Base-by-base conservation (phyloP, 2,113 vertebrate genomes). In the Calidris pygmaea region DNA sequence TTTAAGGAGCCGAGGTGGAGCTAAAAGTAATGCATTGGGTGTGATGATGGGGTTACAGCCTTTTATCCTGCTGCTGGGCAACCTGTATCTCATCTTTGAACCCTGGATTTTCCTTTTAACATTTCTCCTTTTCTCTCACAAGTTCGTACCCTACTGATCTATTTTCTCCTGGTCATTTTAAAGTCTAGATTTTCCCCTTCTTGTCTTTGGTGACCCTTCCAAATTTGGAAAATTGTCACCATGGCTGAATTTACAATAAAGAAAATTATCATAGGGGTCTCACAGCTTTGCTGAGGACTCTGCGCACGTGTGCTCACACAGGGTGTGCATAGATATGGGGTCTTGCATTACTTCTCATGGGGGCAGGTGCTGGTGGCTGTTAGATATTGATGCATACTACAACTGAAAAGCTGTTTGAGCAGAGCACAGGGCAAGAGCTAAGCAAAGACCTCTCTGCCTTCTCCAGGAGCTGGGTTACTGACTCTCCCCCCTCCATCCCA, bases 251-350 rank as follows among this genome's bases (percentile, higher is more conserved):
- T 77, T 45, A 14, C 24, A 20, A 21, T 12, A 17, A 70, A 34
- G 45, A 26, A 48, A 80, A 58, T 43, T 0, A 32, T 29, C 41
- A 45, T 1, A 7, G 50, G 24, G 53, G 17, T 58, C 34, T 58
- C 23, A 9, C 8, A 29, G 59, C n/a, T 84, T 60, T 53, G 29
- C 53, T 53, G 16, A 76, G 66, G 43, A 14, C 23, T 6, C 10
- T 6, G 35, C 9, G 12, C 12, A 6, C 41, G 3, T 2, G 19
- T 45, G 21, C 29, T 60, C 22, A 22, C 4, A 5, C 1, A 16
- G 29, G 47, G 16, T 13, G 53, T 16, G 2, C 4, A 0, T 2
- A 32, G 32, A 19, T 70, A 48, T 53, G 75, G 30, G 55, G 12
- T 45, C 50, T 67, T 7, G 0, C 37, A 23, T 23, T 14, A 4